These are phyloP conservation scores for Leptopterna dolabrata DNA, from an alignment of 2,888 invertebrate species.

Conservation along the genomic window DNA sequence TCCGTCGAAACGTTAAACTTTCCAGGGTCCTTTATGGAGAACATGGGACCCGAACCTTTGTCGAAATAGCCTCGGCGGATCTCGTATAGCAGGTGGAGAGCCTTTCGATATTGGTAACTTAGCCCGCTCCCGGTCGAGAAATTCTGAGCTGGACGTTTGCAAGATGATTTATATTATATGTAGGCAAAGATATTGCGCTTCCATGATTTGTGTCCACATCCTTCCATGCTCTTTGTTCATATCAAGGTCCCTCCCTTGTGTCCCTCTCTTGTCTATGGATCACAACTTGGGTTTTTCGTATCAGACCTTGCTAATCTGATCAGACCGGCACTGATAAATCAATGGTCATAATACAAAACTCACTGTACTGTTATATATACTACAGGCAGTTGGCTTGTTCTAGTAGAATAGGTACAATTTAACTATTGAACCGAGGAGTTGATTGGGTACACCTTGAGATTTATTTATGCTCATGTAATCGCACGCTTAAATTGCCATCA, in stretches of 20 bases:
- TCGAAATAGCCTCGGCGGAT: not conserved
- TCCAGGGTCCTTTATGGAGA: not conserved
- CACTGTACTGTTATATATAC: too few relatives aligned
- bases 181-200: not conserved
- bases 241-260: not conserved
- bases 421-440: too few relatives aligned
- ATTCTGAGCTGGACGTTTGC: not conserved
- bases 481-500: too few relatives aligned
- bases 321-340: too few relatives aligned
- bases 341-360: too few relatives aligned
- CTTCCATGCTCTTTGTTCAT: not conserved
- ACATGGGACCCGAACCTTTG: not conserved
- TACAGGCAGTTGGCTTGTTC: too few relatives aligned
- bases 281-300: too few relatives aligned
- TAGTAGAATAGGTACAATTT: too few relatives aligned
- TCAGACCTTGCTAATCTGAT: too few relatives aligned
- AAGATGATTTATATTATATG: not conserved
- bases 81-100: not conserved
- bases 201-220: constrained; percentile 17
- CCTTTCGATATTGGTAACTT: not conserved
- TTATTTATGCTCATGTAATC: too few relatives aligned
- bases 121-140: not conserved
- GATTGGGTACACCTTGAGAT: too few relatives aligned
- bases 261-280: not conserved
- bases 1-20: not conserved